phyloP scores from a whole-genome alignment of 2,113 vertebrate species.

The Fukomys damarensis region DNA sequence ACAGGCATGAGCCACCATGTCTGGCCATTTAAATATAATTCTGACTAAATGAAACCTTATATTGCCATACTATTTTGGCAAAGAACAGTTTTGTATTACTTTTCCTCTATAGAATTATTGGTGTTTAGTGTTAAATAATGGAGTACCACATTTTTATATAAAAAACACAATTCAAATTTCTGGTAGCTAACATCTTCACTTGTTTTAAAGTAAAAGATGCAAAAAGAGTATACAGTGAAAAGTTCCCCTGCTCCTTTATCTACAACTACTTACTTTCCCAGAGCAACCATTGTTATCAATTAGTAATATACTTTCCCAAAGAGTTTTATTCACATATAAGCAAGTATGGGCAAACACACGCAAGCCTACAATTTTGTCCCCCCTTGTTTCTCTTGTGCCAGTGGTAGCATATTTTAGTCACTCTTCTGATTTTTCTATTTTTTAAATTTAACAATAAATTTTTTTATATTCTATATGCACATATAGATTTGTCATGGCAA shows the following conservation, averaged over 20 bases:
- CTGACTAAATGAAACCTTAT: background rate
- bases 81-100: background rate
- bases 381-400: background rate
- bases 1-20: too few species aligned
- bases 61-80: background rate
- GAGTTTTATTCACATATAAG: background rate
- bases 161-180: background rate
- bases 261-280: background rate
- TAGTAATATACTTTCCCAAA: background rate
- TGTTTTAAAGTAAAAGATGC: slow-evolving; percentile 10
- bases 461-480: background rate
- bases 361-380: background rate
- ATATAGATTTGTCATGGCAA: background rate
- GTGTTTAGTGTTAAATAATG: background rate
- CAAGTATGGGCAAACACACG: background rate
- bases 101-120: background rate
- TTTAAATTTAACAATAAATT: background rate
- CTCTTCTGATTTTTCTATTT: background rate
- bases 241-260: background rate
- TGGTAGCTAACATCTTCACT: background rate
- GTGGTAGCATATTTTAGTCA: background rate
- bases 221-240: background rate
- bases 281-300: background rate
- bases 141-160: background rate
- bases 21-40: slow-evolving; percentile 10